A percentile compares a stretch with the other conserved stretches of the same genome.
phyloP scores from a whole-genome alignment of 2,888 invertebrate genomes.

The Latrodectus elegans region DNA sequence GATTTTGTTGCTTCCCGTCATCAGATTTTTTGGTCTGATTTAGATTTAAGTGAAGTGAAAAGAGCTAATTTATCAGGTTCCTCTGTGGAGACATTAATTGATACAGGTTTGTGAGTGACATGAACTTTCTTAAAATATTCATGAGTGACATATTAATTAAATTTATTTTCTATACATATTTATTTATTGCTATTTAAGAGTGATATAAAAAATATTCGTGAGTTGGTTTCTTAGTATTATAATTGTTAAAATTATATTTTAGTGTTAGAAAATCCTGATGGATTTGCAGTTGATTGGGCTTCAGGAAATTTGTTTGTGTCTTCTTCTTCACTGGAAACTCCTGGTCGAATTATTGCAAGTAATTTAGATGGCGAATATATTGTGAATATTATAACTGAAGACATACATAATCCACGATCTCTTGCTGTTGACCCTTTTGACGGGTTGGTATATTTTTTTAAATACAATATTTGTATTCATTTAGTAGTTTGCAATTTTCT shows the following conservation, averaged over 20 bases:
- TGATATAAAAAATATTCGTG: too few relatives aligned
- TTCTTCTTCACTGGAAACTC: conserved; percentile 77
- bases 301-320: conserved; percentile 85
- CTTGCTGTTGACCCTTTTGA: conserved; percentile 83
- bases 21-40: conserved; percentile 86
- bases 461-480: background rate
- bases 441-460: conserved; percentile 75
- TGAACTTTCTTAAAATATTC: too few relatives aligned
- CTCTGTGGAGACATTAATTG: conserved; percentile 83
- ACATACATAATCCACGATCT: conserved; percentile 76
- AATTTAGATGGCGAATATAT: conserved; percentile 82
- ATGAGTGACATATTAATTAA: too few relatives aligned
- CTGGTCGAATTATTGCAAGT: conserved; percentile 81
- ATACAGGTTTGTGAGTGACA: conserved; percentile 78
- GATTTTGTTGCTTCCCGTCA: conserved; percentile 82
- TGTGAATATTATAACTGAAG: conserved; percentile 70
- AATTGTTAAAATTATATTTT: conserved; percentile 12
- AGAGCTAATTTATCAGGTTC: conserved; percentile 81
- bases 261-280: conserved; percentile 80
- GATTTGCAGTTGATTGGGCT: conserved; percentile 89
- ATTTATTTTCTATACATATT: too few relatives aligned
- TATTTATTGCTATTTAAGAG: too few relatives aligned
- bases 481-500: too few relatives aligned
- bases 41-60: conserved; percentile 84
- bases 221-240: too few relatives aligned